Conservation (phyloP, 2,797 vertebrate species). For the Steatocranus sp. region DNA sequence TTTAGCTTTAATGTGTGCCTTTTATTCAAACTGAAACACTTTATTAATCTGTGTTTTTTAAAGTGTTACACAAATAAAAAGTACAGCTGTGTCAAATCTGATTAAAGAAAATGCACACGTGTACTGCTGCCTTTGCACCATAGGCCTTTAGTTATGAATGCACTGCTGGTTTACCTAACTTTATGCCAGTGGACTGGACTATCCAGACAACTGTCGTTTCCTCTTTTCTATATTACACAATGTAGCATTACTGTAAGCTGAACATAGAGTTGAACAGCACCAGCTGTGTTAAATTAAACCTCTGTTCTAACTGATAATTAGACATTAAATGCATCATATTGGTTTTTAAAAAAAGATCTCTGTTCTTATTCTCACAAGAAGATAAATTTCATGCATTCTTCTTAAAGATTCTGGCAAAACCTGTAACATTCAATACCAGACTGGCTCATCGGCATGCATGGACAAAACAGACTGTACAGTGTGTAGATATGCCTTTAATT, state of each 20-base stretch:
- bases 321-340: rapidly evolving
- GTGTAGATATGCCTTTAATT: not conserved
- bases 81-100: rapidly evolving
- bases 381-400: not conserved
- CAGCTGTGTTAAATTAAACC: not conserved
- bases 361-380: not conserved
- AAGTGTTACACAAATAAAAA: not conserved
- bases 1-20: not conserved
- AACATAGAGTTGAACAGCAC: not conserved
- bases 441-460: not conserved
- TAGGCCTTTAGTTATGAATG: not conserved
- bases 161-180: rapidly evolving
- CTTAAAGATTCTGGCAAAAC: not conserved
- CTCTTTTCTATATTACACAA: not conserved
- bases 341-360: not conserved
- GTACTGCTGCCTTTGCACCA: not conserved
- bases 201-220: not conserved
- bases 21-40: not conserved
- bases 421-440: not conserved
- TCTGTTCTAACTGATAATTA: not conserved
- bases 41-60: not conserved
- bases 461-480: not conserved
- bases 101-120: rapidly evolving
- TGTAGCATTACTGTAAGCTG: not conserved
- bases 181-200: not conserved